A percentile compares a stretch with the other conserved stretches of the same genome.
Conservation (phyloP, 2,113 vertebrate genomes). For the Hyperopisus bebe region DNA sequence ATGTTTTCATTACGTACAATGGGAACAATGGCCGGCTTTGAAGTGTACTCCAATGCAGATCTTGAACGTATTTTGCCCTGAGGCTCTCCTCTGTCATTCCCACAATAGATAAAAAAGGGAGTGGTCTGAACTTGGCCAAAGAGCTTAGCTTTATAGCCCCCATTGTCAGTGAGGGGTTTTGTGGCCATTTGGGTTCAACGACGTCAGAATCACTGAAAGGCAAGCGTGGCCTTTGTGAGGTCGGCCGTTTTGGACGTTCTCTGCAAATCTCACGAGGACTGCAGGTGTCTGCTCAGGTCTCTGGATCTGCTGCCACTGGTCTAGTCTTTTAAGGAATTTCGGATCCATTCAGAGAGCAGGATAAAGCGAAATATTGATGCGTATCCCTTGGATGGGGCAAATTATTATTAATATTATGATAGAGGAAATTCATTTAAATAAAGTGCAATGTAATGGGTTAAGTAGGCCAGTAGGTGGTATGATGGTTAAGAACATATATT, state of each 20-base stretch:
- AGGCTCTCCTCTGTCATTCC: conserved; percentile 32
- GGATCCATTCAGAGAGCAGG: background rate
- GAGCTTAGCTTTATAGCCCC: conserved; percentile 23
- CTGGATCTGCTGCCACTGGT: background rate
- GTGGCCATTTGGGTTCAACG: background rate
- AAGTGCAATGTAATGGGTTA: background rate
- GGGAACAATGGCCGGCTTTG: conserved; percentile 35
- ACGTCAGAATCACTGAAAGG: background rate
- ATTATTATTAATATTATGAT: background rate
- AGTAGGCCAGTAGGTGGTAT: background rate
- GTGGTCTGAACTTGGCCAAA: background rate
- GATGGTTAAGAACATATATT: background rate
- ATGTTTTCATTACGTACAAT: conserved; percentile 32
- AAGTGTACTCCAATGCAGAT: conserved; percentile 38
- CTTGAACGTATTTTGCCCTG: conserved; percentile 34
- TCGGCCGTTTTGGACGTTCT: background rate
- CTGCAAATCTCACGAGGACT: too few relatives aligned
- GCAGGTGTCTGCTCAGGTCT: background rate
- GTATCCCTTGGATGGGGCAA: background rate
- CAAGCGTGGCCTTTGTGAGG: background rate
- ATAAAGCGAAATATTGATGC: background rate
- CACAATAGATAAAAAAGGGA: conserved; percentile 28
- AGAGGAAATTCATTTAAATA: background rate
- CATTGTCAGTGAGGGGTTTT: conserved; percentile 19
- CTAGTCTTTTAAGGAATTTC: background rate